These are phyloP conservation scores for Caranx ignobilis DNA, from an alignment of 2,113 vertebrate species.

Conservation along the genomic window DNA sequence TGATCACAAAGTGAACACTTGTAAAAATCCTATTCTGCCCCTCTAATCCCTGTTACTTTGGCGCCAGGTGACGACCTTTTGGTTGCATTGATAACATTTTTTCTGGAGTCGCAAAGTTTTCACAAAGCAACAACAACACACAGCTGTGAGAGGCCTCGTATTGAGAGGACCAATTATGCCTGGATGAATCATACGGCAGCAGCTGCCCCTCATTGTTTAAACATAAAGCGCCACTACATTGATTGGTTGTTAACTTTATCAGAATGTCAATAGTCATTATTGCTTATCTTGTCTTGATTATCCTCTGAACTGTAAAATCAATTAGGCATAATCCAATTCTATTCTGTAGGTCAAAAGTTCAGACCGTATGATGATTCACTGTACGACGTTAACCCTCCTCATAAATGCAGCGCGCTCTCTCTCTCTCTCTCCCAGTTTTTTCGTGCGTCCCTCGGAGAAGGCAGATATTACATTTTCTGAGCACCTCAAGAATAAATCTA, in stretches of 20 bases:
- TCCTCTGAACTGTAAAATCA: conserved; percentile 77
- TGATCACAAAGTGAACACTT: neutral
- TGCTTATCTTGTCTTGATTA: conserved; percentile 81
- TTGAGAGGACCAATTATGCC: conserved; percentile 10
- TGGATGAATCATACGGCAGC: conserved; percentile 23
- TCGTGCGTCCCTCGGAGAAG: neutral
- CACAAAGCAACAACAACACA: too few species aligned
- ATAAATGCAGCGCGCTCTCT: neutral
- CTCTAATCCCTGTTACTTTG: too few species aligned
- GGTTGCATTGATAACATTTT: too few species aligned
- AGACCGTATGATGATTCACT: conserved; percentile 45
- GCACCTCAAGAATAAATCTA: conserved; percentile 27
- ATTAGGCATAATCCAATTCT: conserved; percentile 75
- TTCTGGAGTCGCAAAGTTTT: neutral
- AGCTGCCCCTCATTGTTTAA: conserved; percentile 56
- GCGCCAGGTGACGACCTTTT: too few species aligned
- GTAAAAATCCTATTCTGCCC: neutral
- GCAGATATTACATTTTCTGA: conserved; percentile 20
- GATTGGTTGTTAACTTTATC: conserved; percentile 76
- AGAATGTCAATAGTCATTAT: conserved; percentile 81
- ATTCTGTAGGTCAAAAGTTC: conserved; percentile 67
- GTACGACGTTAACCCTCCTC: conserved; percentile 4
- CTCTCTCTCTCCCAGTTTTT: too few species aligned
- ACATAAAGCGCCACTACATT: conserved; percentile 58
- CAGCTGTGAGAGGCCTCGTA: neutral